phyloP scores from a whole-genome alignment of 1,140 invertebrate species.

The Doryteuthis pealeii region DNA sequence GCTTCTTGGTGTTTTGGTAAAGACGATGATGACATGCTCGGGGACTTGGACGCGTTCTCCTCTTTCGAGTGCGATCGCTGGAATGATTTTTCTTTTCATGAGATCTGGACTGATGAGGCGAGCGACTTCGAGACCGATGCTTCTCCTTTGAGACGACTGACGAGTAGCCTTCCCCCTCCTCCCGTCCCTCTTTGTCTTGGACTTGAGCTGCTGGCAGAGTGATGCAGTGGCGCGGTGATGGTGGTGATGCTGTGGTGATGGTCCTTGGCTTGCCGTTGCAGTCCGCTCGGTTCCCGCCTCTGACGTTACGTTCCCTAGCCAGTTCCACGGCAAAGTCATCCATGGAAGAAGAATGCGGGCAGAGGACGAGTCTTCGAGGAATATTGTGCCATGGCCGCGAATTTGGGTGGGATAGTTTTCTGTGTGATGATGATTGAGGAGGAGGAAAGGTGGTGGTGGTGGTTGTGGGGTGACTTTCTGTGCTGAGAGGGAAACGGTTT shows the following conservation, averaged over 20 bases:
- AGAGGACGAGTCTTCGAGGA: background rate
- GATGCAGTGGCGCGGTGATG: background rate
- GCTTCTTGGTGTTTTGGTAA: conserved; percentile 70
- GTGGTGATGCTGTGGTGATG: conserved; percentile 24
- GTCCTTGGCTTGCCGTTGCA: background rate
- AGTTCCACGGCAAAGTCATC: conserved; percentile 48
- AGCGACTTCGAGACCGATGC: background rate
- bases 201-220: conserved; percentile 9
- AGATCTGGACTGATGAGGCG: background rate
- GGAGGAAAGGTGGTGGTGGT: background rate
- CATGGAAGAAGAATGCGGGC: background rate
- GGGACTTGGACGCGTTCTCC: background rate
- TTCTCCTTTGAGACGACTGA: no score
- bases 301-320: conserved; percentile 46
- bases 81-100: background rate
- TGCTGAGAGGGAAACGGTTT: no score
- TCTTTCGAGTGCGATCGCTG: no score
- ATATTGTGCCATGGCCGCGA: background rate
- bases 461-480: no score
- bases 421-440: background rate
- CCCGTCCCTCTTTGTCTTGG: background rate
- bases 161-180: no score
- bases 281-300: conserved; percentile 30
- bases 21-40: conserved; percentile 68
- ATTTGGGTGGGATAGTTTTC: conserved; percentile 4